A percentile compares a stretch with the other conserved stretches of the same genome.
These are phyloP conservation scores for Tapirus terrestris DNA, from an alignment of 2,113 vertebrate species.

Conservation along the genomic window DNA sequence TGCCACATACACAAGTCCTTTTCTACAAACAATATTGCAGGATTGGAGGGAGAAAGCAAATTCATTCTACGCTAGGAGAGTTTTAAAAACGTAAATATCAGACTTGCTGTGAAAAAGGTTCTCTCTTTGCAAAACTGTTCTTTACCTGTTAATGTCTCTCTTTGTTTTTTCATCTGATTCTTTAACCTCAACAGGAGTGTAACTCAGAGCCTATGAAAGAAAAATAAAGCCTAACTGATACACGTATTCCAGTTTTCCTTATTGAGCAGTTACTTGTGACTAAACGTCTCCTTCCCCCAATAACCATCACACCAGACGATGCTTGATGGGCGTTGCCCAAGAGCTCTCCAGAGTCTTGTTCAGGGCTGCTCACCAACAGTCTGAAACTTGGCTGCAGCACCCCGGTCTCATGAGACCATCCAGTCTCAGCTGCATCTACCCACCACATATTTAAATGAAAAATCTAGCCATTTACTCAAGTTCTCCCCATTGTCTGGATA, in stretches of 20 bases:
- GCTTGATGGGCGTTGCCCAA: rapidly evolving
- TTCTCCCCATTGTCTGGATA: neutral
- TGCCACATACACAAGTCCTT: slow-evolving; percentile 76
- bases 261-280: neutral
- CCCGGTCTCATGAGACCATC: neutral
- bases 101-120: neutral
- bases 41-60: slow-evolving; percentile 25
- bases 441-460: neutral
- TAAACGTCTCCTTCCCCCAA: neutral
- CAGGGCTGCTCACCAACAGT: neutral
- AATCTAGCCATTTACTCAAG: neutral
- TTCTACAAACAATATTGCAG: slow-evolving; percentile 24
- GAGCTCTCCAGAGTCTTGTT: neutral
- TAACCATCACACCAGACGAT: neutral
- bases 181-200: slow-evolving; percentile 92
- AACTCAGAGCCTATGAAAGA: slow-evolving; percentile 93
- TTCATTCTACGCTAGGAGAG: neutral
- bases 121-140: slow-evolving; percentile 24
- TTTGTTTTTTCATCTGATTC: slow-evolving; percentile 92
- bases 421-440: neutral
- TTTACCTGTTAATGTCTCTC: slow-evolving; percentile 94
- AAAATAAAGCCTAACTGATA: neutral
- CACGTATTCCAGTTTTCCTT: neutral
- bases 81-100: neutral
- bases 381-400: neutral